A percentile compares a stretch with the other conserved stretches of the same genome.
Evolutionary conservation across 2,113 vertebrate species (phyloP).

Genomic region (Oplegnathus fasciatus): DNA sequence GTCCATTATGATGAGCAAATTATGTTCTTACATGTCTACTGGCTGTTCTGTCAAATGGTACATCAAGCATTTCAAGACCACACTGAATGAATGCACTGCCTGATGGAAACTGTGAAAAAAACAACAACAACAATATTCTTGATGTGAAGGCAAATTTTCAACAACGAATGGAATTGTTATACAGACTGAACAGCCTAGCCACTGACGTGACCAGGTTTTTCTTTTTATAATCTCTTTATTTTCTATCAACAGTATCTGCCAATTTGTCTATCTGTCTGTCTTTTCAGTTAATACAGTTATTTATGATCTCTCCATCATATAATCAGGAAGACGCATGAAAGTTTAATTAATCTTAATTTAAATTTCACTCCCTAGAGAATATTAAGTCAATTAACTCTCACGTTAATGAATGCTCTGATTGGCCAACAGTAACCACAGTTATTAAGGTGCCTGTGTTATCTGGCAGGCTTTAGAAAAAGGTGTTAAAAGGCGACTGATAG

Average conservation of each 20-base stretch:
- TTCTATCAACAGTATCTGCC: background rate
- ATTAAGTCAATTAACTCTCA: constrained; percentile 42
- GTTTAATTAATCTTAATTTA: constrained; percentile 52
- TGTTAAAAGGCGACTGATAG: background rate
- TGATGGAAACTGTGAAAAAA: constrained; percentile 26
- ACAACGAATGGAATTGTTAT: constrained; percentile 2
- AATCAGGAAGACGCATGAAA: constrained; percentile 35
- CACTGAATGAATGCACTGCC: constrained; percentile 42
- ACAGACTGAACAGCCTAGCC: constrained; percentile 3
- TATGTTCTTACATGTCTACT: constrained; percentile 78
- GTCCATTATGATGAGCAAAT: constrained; percentile 81
- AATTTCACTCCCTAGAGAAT: constrained; percentile 28
- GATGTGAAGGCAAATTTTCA: constrained; percentile 23
- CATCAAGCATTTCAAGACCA: constrained; percentile 68
- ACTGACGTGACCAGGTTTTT: background rate
- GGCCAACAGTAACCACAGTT: constrained; percentile 35
- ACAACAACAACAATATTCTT: constrained; percentile 5
- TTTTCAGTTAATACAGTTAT: background rate
- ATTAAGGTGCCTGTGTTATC: constrained; percentile 1
- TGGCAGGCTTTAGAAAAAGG: background rate
- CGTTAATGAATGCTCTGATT: constrained; percentile 54
- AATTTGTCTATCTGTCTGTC: background rate
- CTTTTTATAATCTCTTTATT: background rate
- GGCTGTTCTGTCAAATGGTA: constrained; percentile 77
- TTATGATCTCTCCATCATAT: constrained; percentile 17